These are phyloP conservation scores for Polypedilum vanderplanki DNA, from an alignment of 1,140 invertebrate genomes.

Conservation along the genomic window DNA sequence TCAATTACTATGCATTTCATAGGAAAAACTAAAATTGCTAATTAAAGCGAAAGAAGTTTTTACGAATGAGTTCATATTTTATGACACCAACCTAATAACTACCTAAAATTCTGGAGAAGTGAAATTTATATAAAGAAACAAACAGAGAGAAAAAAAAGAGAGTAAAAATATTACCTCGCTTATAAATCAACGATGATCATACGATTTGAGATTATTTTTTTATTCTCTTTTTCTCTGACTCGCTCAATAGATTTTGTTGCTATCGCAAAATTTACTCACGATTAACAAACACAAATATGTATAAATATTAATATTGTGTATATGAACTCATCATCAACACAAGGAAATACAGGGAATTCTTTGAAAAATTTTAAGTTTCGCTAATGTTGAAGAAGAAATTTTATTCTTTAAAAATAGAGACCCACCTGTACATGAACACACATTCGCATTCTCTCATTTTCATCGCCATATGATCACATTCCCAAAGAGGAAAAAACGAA, in stretches of 20 bases:
- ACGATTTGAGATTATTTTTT: neutral
- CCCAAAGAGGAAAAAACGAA: neutral
- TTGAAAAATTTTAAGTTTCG: neutral
- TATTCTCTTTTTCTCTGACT: neutral
- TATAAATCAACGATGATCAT: neutral
- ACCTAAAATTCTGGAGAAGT: too few species aligned
- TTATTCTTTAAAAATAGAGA: neutral
- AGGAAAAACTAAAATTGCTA: too few species aligned
- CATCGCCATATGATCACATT: constrained; percentile 14
- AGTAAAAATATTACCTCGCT: too few species aligned
- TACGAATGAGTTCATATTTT: too few species aligned
- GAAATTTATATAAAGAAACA: too few species aligned
- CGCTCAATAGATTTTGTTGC: neutral
- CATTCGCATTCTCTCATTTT: neutral
- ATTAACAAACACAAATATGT: constrained; percentile 10
- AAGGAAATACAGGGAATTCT: neutral
- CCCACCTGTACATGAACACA: neutral
- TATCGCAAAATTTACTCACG: constrained; percentile 6
- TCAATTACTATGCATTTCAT: too few species aligned
- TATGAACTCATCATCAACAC: constrained; percentile 3
- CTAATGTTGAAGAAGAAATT: neutral
- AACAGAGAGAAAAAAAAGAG: too few species aligned
- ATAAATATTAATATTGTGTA: neutral
- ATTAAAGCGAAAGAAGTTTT: too few species aligned
- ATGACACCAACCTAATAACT: too few species aligned